These are phyloP conservation scores for Eurypyga helias DNA, from an alignment of 2,113 vertebrate species.

Conservation along the genomic window DNA sequence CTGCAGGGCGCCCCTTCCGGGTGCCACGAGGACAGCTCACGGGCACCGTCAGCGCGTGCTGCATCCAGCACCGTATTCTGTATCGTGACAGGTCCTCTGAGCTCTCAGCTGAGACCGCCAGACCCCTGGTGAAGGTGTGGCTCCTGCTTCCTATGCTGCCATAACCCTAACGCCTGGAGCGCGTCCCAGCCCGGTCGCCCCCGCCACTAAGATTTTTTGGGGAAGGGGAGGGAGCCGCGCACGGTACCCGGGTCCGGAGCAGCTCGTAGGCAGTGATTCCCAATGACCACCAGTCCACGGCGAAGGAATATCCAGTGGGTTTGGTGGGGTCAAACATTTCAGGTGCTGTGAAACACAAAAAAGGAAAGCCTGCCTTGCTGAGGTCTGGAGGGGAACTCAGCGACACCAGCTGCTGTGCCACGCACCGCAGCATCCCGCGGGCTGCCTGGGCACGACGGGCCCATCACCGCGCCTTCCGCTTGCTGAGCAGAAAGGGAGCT, in stretches of 20 bases:
- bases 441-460: too few species aligned
- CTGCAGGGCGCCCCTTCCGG: background rate
- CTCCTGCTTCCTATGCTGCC: background rate
- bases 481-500: too few species aligned
- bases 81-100: background rate
- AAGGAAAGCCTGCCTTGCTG: background rate
- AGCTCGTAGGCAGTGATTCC: slow-evolving; percentile 94
- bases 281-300: slow-evolving; percentile 85
- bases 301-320: slow-evolving; percentile 88
- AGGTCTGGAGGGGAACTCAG: background rate
- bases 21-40: too few species aligned
- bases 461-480: background rate
- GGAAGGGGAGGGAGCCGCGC: background rate
- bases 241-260: slow-evolving; percentile 87
- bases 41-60: too few species aligned
- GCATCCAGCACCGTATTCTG: background rate
- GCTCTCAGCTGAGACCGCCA: background rate
- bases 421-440: background rate
- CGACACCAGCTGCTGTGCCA: too few species aligned
- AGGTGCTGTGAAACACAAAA: slow-evolving; percentile 82
- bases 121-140: background rate
- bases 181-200: background rate
- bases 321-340: slow-evolving; percentile 90
- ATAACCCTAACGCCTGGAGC: background rate
- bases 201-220: background rate